Evolutionary conservation across 2,888 invertebrate species (phyloP).

Genomic region (Arctia plantaginis): DNA sequence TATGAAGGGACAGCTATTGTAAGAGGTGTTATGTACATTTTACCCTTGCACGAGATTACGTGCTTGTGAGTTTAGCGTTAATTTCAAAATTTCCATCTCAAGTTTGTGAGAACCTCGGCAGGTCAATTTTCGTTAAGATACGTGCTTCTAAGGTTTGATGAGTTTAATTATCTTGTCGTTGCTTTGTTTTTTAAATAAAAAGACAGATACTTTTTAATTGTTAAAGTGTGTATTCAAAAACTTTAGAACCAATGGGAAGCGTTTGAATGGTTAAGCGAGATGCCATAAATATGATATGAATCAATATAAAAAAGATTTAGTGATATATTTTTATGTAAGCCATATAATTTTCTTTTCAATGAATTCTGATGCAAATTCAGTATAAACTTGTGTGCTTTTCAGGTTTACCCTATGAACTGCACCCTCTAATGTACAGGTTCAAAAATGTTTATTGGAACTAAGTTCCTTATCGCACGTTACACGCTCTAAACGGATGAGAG

Average conservation of each 20-base stretch:
- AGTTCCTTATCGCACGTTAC: no score
- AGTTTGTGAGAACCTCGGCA: slow-evolving; percentile 53
- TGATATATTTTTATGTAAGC: not conserved
- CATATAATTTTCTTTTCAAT: not conserved
- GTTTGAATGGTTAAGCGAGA: not conserved
- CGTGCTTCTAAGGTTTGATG: slow-evolving; percentile 36
- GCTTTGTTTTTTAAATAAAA: not conserved
- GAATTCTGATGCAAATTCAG: not conserved
- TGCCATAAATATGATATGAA: not conserved
- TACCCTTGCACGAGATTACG: slow-evolving; percentile 74
- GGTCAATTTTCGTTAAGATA: slow-evolving; percentile 55
- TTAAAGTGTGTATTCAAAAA: not conserved
- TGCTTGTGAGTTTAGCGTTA: slow-evolving; percentile 71
- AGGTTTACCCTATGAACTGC: no score
- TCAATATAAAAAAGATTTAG: not conserved
- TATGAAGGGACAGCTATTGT: slow-evolving; percentile 75
- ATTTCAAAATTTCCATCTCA: slow-evolving; percentile 72
- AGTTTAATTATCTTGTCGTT: slow-evolving; percentile 35
- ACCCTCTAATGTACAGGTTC: no score
- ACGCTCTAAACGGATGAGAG: no score
- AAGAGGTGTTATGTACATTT: slow-evolving; percentile 75
- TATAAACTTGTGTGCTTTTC: no score
- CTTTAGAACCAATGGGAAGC: not conserved
- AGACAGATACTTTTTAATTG: slow-evolving; percentile 21
- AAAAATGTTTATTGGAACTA: no score